Evolutionary conservation across 2,797 vertebrate genomes (phyloP), one percentile per base, ranked within the genome.

Genomic region (Lycodopsis pacificus): DNA sequence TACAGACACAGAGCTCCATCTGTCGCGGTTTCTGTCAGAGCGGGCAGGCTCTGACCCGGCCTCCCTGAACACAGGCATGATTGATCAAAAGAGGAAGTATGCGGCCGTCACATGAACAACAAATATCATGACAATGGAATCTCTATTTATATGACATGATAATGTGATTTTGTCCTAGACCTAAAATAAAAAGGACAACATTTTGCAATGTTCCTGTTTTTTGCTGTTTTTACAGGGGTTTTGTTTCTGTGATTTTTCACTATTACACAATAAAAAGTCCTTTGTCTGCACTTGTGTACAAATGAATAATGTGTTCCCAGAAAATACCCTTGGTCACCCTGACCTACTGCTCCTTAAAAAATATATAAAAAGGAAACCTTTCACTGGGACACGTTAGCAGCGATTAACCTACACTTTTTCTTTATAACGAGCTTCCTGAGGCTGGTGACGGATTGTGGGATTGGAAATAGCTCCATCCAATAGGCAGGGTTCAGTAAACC

Each of bases 381-480:
- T 91, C 19, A 82, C 77, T 81, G 34, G 82, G 79, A 78, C 77
- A 83, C 3, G 64, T 92, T 91, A 94, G 81, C 82, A 34, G 88
- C 57, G 88, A 95, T 94, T 94, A 94, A 91, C 91, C 91, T 94
- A 93, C 83, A 94, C 91, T 91, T 89, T 90, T 85, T 96, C 95
- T 94, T 94, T 95, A 90, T 90, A 91, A 86, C 86, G 91, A 88
- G 91, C 94, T 96, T 96, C 93, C 93, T 95, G 84, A 72, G 83
- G 85, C 93, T 93, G 92, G 93, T 93, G 91, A 90, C 94, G 92
- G 94, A 95, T 96, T 93, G 93, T 36, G 38, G 91, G 88, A 90
- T 93, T 96, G 94, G 91, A 97, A 96, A 95, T 93, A 95, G 91
- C 89, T 88, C 89, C 78, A 84, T 90, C 92, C 89, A 92, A 87